A percentile compares a stretch with the other conserved stretches of the same genome.
Evolutionary conservation across 1,140 invertebrate species (phyloP).

Genomic region (Ceratina calcarata): DNA sequence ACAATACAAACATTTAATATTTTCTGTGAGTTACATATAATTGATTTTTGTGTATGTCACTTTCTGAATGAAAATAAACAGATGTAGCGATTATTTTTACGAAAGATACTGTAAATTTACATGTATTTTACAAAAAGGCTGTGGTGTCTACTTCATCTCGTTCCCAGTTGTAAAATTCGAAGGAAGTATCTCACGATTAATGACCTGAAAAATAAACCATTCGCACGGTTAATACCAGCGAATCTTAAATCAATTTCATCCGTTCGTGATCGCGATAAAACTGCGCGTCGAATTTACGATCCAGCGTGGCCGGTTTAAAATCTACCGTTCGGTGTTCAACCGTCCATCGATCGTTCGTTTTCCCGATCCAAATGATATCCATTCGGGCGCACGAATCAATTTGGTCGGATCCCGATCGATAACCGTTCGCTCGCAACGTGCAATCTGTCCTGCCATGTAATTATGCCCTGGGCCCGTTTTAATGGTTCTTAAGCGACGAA

Average conservation of each 20-base stretch:
- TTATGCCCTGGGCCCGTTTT: slow-evolving; percentile 37
- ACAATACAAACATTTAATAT: no score
- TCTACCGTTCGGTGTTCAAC: background rate
- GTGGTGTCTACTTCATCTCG: no score
- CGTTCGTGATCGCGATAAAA: background rate
- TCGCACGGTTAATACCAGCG: background rate
- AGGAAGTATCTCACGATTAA: background rate
- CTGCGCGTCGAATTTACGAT: background rate
- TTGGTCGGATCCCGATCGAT: slow-evolving; percentile 37
- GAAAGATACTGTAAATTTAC: no score
- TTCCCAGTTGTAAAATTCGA: no score
- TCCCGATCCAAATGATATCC: background rate
- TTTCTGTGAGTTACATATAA: no score
- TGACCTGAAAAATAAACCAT: background rate
- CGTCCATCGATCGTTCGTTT: background rate
- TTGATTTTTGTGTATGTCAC: no score
- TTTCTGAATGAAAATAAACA: no score
- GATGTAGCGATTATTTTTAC: no score
- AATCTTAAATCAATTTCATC: background rate
- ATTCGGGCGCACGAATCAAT: slow-evolving; percentile 39
- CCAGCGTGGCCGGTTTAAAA: background rate
- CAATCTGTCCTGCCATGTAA: slow-evolving; percentile 51
- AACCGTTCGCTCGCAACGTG: slow-evolving; percentile 45
- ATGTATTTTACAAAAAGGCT: no score
- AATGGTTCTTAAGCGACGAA: slow-evolving; percentile 49